phyloP scores from a whole-genome alignment of 64 coral and sea anemone genomes.

The Astreopora myriophthalma region DNA sequence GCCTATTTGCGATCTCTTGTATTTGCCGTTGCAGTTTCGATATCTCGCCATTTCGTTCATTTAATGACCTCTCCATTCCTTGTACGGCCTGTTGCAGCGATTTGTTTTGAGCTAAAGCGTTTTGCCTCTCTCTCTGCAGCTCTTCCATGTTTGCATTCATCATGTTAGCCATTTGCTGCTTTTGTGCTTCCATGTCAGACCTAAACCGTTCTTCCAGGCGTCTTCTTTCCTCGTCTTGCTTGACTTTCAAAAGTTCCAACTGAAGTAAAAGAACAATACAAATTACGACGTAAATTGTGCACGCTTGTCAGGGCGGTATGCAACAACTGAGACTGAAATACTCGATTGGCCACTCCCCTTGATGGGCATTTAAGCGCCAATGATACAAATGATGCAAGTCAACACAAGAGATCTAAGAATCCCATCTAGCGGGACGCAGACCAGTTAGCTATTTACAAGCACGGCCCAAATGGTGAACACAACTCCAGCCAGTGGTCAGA shows the following conservation, averaged over 20 bases:
- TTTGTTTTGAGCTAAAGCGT: neutral
- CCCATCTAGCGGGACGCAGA: too few relatives aligned
- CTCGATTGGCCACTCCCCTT: too few relatives aligned
- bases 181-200: constrained; percentile 45
- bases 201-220: constrained; percentile 69
- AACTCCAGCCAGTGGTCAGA: too few relatives aligned
- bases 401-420: too few relatives aligned
- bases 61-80: neutral
- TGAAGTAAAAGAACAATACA: neutral
- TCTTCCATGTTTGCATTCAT: constrained; percentile 73
- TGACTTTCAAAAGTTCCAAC: constrained; percentile 48
- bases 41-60: constrained; percentile 27
- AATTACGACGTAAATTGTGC: too few relatives aligned
- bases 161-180: constrained; percentile 79
- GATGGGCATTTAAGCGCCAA: too few relatives aligned
- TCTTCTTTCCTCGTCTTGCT: constrained; percentile 66
- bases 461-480: too few relatives aligned
- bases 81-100: neutral
- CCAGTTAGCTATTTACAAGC: too few relatives aligned
- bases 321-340: too few relatives aligned
- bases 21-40: neutral
- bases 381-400: too few relatives aligned
- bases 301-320: too few relatives aligned
- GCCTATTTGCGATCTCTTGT: constrained; percentile 12
- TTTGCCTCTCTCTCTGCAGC: constrained; percentile 41